phyloP scores from a whole-genome alignment of 2,888 invertebrate genomes.

The Athalia rosae region DNA sequence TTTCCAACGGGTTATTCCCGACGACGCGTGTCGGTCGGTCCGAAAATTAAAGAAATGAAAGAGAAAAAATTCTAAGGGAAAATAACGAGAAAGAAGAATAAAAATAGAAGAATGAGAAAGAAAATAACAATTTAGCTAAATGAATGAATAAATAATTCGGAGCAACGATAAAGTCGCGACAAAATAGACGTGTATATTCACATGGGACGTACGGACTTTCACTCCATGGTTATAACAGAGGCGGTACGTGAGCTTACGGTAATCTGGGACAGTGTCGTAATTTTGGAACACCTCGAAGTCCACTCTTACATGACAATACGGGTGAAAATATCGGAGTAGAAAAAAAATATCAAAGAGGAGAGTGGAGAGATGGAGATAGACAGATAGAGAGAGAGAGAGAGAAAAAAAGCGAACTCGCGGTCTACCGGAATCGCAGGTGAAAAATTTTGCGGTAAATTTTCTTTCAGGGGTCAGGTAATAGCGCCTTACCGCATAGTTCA shows the following conservation, averaged over 20 bases:
- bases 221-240: slow-evolving; percentile 37
- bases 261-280: slow-evolving; percentile 4
- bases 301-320: not conserved
- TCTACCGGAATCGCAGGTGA: not conserved
- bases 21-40: slow-evolving; percentile 6
- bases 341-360: too few species aligned
- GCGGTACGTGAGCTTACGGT: slow-evolving; percentile 27
- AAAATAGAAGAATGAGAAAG: too few species aligned
- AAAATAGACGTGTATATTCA: not conserved
- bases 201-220: slow-evolving; percentile 18
- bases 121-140: too few species aligned
- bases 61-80: too few species aligned
- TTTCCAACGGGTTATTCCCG: slow-evolving; percentile 39
- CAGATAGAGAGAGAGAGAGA: too few species aligned
- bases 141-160: too few species aligned
- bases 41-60: not conserved
- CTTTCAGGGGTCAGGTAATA: slow-evolving; percentile 75
- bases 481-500: slow-evolving; percentile 74
- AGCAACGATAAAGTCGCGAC: too few species aligned
- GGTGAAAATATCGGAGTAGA: too few species aligned
- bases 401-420: not conserved
- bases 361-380: too few species aligned
- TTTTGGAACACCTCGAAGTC: slow-evolving; percentile 7
- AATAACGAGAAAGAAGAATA: too few species aligned
- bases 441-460: slow-evolving; percentile 1